Evolutionary conservation across 1,140 invertebrate genomes (phyloP), one percentile per base, ranked within the genome.

Genomic region (Drosophila asahinai): DNA sequence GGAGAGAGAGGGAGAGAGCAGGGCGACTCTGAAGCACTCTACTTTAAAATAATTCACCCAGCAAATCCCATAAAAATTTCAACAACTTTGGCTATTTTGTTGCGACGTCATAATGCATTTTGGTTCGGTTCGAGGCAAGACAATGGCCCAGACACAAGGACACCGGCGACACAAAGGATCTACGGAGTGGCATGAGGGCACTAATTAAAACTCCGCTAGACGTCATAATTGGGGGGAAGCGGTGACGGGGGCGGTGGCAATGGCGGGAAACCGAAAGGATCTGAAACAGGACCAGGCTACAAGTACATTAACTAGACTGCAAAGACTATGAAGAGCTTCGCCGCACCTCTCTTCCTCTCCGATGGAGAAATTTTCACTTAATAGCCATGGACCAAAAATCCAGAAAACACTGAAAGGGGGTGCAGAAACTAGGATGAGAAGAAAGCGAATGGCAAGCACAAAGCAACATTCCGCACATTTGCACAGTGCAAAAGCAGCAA

Each of bases 171-270:
- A 58, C 47, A 80, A 48, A 68, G 70, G 64, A 55, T 40, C 43
- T 72, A 45, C 19, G n/a, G 66, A 52, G 47, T 38, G 51, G 68
- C 55, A 61, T 43, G 65, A 62, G 49, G 72, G 27, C 27, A 81
- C 83, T 87, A 87, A 87, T 87, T 87, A 87, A 73, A 83, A 77
- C 68, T 83, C 68, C 77, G 62, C 80, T 87, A 87, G 79, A 83
- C 76, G 84, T 68, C 68, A 73, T 68, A 65, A 72, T 77, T 76
- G 77, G 77, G 36, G 63, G 30, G 36, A 55, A 22, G 57, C 25
- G 27, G n/a, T 54, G 51, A 25, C 71, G 63, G 22, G 57, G 72
- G 70, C 60, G 33, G 2, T 36, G 33, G 33, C 33, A 36, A 36
- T 36, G 33, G 33, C 33, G 33, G 33, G 77, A 65, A 61, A 8